Evolutionary conservation across 2,888 invertebrate species (phyloP).

Genomic region (Pheosia tremula): DNA sequence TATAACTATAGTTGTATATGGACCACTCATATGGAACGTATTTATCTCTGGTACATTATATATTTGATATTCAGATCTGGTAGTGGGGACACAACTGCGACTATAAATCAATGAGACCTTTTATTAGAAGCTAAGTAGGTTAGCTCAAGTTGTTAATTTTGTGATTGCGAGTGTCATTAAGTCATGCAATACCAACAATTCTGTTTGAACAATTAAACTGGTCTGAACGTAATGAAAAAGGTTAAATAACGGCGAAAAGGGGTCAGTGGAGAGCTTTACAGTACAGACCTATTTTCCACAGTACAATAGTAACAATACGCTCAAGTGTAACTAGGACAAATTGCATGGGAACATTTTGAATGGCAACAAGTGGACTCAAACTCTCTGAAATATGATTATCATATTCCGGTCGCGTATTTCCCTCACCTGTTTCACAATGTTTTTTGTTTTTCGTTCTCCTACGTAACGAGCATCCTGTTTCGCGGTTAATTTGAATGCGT

Average conservation of each 20-base stretch:
- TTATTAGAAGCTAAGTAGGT: no score
- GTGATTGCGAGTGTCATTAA: constrained; percentile 2
- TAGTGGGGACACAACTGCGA: no score
- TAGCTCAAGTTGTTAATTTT: no score
- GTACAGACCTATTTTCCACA: constrained; percentile 8
- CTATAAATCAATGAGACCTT: no score
- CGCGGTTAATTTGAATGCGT: constrained; percentile 76
- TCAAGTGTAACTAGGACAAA: constrained; percentile 39
- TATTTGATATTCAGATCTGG: no score
- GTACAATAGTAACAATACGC: constrained; percentile 37
- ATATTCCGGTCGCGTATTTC: constrained; percentile 57
- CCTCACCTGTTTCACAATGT: constrained; percentile 66
- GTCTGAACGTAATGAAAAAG: constrained; percentile 24
- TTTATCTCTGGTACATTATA: no score
- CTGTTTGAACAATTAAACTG: constrained; percentile 24
- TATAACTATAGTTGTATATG: no score
- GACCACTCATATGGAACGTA: no score
- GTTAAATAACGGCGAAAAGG: constrained; percentile 30
- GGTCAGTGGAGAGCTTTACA: constrained; percentile 27
- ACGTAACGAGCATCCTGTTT: constrained; percentile 76
- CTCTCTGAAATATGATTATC: constrained; percentile 66
- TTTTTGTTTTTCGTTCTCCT: constrained; percentile 60
- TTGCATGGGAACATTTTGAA: constrained; percentile 45
- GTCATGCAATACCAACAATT: constrained; percentile 23
- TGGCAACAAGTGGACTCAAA: constrained; percentile 61